These are phyloP conservation scores for Campopleginae sp. DNA, from an alignment of 2,888 invertebrate genomes.

Conservation along the genomic window DNA sequence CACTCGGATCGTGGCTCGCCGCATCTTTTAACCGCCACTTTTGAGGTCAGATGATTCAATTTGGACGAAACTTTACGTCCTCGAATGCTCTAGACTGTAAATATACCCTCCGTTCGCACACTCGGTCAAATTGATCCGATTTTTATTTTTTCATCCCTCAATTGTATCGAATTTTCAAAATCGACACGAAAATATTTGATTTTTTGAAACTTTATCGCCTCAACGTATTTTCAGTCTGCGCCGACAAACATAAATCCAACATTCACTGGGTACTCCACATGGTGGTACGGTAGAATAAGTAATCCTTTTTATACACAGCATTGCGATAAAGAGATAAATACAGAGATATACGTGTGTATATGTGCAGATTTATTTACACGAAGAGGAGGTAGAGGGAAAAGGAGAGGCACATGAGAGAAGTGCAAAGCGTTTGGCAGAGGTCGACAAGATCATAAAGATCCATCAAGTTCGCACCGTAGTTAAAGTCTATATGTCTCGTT, in stretches of 20 bases:
- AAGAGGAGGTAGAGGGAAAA: slow-evolving; percentile 18
- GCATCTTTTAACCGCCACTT: slow-evolving; percentile 4
- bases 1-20: not conserved
- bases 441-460: slow-evolving; percentile 70
- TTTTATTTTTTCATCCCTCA: too few relatives aligned
- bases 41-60: slow-evolving; percentile 2
- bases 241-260: slow-evolving; percentile 43
- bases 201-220: not conserved
- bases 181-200: not conserved
- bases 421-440: slow-evolving; percentile 68
- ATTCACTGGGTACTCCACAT: not conserved
- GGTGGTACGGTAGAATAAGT: slow-evolving; percentile 28
- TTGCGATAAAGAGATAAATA: slow-evolving; percentile 14
- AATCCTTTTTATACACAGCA: slow-evolving; percentile 34
- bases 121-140: too few relatives aligned
- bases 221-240: slow-evolving; percentile 7
- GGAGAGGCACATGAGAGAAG: slow-evolving; percentile 24
- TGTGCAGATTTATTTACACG: slow-evolving; percentile 13
- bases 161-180: not conserved
- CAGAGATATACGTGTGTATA: not conserved
- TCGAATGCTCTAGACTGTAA: not conserved
- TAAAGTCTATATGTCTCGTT: slow-evolving; percentile 46
- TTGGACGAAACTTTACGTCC: not conserved
- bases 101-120: too few relatives aligned
- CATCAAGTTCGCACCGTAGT: slow-evolving; percentile 70